Conservation (phyloP, 1,140 invertebrate genomes). For the Pseudomyrmex sp. region DNA sequence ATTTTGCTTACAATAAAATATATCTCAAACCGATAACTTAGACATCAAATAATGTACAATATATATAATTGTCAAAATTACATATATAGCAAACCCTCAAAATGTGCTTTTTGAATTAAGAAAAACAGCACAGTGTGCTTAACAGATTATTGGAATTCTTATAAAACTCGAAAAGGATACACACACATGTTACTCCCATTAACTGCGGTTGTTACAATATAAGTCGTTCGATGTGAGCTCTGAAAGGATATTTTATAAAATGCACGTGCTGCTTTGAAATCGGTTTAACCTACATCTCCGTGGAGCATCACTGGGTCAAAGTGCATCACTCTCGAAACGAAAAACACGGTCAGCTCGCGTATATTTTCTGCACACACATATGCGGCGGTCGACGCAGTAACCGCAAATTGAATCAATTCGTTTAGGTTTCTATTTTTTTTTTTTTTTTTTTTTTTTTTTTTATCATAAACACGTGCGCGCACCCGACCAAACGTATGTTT, state of each 20-base stretch:
- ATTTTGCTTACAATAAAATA: no score
- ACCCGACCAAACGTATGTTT: background rate
- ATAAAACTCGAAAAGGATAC: background rate
- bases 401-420: constrained; percentile 33
- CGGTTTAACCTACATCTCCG: constrained; percentile 45
- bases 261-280: constrained; percentile 22
- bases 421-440: background rate
- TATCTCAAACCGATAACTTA: no score
- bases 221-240: constrained; percentile 6
- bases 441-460: background rate
- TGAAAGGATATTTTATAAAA: constrained; percentile 36
- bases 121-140: background rate
- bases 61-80: no score
- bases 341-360: constrained; percentile 45
- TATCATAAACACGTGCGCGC: background rate
- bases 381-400: constrained; percentile 8
- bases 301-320: constrained; percentile 47
- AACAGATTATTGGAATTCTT: background rate
- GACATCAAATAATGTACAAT: no score
- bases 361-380: constrained; percentile 8
- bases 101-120: no score
- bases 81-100: no score
- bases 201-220: background rate
- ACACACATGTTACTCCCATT: background rate
- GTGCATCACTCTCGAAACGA: constrained; percentile 51